These are phyloP conservation scores for Artemia franciscana DNA, from an alignment of 1,140 invertebrate genomes.

Conservation along the genomic window DNA sequence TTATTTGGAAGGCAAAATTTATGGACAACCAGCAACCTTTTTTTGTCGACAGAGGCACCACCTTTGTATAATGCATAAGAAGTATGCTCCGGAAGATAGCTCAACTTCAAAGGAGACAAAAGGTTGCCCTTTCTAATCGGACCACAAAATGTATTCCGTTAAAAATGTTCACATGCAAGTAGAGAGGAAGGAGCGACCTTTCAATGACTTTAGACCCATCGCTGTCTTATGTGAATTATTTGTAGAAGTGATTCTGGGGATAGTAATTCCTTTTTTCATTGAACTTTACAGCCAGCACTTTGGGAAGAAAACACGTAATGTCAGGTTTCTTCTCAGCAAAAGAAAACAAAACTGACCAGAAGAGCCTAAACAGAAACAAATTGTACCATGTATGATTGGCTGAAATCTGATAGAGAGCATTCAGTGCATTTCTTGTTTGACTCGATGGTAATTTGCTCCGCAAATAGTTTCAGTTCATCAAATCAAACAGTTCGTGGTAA, in stretches of 20 bases:
- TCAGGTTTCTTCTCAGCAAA: neutral
- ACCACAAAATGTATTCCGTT: neutral
- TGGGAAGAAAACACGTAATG: neutral
- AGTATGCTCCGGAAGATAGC: neutral
- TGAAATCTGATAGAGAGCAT: too few species aligned
- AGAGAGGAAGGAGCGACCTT: neutral
- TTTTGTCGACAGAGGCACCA: neutral
- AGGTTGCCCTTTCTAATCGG: neutral
- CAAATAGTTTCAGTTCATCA: too few species aligned
- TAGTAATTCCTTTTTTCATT: neutral
- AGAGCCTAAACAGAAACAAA: neutral
- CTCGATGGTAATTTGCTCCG: too few species aligned
- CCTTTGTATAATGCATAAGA: neutral
- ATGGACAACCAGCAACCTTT: neutral
- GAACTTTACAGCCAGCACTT: neutral
- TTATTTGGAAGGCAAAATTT: neutral
- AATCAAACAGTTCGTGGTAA: too few species aligned
- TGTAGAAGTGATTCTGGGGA: neutral
- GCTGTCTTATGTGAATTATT: neutral
- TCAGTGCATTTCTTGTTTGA: too few species aligned
- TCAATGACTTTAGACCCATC: neutral
- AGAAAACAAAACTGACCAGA: neutral
- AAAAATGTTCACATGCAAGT: neutral
- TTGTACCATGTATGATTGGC: too few species aligned
- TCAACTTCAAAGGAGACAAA: neutral